phyloP scores from a whole-genome alignment of 2,888 invertebrate species.

The Cerastis leucographa region DNA sequence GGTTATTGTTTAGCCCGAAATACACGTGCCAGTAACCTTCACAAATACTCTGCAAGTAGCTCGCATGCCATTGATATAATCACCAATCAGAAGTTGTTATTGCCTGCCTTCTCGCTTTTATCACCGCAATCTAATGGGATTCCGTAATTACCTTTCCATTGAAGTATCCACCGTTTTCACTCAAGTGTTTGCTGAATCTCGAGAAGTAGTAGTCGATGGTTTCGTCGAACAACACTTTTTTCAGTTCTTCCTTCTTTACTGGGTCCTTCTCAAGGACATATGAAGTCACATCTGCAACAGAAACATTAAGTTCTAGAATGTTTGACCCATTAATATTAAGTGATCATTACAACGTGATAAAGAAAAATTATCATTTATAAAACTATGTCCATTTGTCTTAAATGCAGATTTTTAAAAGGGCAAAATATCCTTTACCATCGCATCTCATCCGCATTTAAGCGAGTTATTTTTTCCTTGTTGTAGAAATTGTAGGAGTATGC shows the following conservation, averaged over 20 bases:
- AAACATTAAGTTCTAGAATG: background rate
- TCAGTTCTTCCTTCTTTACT: conserved; percentile 20
- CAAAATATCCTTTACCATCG: background rate
- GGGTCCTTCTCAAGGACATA: conserved; percentile 34
- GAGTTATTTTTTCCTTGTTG: no score
- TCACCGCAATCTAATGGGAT: background rate
- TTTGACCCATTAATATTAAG: background rate
- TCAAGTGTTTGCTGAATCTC: conserved; percentile 81
- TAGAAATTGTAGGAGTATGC: no score
- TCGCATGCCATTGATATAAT: no score
- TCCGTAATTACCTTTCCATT: conserved; percentile 76
- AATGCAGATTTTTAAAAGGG: background rate
- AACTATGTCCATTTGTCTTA: background rate
- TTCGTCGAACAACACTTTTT: conserved; percentile 68
- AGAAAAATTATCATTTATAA: no score
- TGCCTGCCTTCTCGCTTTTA: background rate
- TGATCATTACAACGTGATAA: background rate
- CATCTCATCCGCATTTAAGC: background rate
- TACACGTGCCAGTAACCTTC: no score
- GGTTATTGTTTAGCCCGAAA: no score
- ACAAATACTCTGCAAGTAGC: no score
- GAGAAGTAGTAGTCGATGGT: conserved; percentile 78
- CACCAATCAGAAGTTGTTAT: background rate
- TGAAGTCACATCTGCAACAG: conserved; percentile 23
- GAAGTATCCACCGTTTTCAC: conserved; percentile 80